Base-by-base conservation (phyloP, 2,113 vertebrate species). In the Oncorhynchus tshawytscha region DNA sequence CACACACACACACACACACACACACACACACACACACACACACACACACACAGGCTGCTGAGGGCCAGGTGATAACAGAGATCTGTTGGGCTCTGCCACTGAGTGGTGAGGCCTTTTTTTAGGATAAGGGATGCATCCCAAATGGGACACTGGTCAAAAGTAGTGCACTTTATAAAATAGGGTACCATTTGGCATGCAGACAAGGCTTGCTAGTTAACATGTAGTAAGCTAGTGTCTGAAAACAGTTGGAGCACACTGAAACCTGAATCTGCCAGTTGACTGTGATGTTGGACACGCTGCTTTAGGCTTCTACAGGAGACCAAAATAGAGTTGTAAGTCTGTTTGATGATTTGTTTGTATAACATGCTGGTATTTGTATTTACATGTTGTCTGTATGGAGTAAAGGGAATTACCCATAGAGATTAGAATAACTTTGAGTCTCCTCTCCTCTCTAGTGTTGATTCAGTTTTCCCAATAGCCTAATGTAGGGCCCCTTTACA, bases 41-140 rank as follows among this genome's bases (percentile, higher is more conserved):
- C 39, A 39, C 39, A 39, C 39, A 39, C 39, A 39, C 7, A 11
- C 2, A 80, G 73, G 77, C 83, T 81, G 75, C 81, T 59, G 85
- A 80, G 81, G 84, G 69, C 79, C 74, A 54, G 73, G 79, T 78
- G 81, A 83, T 83, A 83, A 71, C 45, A 45, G 71, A 76, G 51
- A 64, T 70, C 74, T 80, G 65, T 74, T 76, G 64, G n/a, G 57
- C 29, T 73, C 69, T 4, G 75, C 45, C 67, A 60, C 75, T 66
- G 76, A 59, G 67, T 57, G 57, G 74, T 59, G 74, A 20, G 70
- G 66, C 31, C 75, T 80, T 75, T 77, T 62, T 78, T 57, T 74
- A 20, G 49, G n/a, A 34, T 62, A 22, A 29, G 66, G 11, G 27
- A 13, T 67, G 65, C 22, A 45, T 45, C 39, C 9, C 39, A 45